Evolutionary conservation across 1,140 invertebrate species (phyloP).

Genomic region (Drosophila repletoides): DNA sequence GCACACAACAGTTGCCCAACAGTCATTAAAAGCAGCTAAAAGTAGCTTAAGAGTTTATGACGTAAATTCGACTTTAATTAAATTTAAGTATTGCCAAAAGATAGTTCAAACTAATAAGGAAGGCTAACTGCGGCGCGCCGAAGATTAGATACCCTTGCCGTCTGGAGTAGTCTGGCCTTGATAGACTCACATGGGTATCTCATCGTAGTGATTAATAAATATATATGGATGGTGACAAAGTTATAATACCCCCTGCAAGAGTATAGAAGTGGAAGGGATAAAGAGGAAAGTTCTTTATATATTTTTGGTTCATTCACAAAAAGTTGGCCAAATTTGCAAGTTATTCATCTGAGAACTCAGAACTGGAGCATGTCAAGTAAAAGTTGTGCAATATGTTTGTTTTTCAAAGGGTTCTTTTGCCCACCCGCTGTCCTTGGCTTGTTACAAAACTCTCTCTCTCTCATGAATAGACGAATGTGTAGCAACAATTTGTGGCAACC

Average conservation of each 20-base stretch:
- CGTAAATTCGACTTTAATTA: constrained; percentile 65
- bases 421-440: constrained; percentile 8
- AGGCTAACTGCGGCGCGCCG: too few relatives aligned
- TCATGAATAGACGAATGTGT: constrained; percentile 25
- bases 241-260: neutral
- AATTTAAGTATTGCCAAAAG: constrained; percentile 61
- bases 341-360: constrained; percentile 24
- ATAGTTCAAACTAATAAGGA: too few relatives aligned
- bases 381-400: constrained; percentile 23
- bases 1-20: constrained; percentile 10
- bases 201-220: too few relatives aligned
- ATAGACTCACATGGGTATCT: too few relatives aligned
- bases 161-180: too few relatives aligned
- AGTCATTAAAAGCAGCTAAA: constrained; percentile 42
- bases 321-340: constrained; percentile 48
- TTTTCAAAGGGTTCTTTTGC: constrained; percentile 24
- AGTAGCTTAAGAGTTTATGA: constrained; percentile 58
- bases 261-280: neutral
- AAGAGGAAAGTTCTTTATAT: constrained; percentile 2
- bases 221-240: too few relatives aligned
- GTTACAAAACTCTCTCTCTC: too few relatives aligned
- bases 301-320: constrained; percentile 37
- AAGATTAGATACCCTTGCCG: too few relatives aligned
- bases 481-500: constrained; percentile 6
- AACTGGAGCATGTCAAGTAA: constrained; percentile 13